Conservation (phyloP, 1,140 invertebrate species). For the Elymnias hypermnestra region DNA sequence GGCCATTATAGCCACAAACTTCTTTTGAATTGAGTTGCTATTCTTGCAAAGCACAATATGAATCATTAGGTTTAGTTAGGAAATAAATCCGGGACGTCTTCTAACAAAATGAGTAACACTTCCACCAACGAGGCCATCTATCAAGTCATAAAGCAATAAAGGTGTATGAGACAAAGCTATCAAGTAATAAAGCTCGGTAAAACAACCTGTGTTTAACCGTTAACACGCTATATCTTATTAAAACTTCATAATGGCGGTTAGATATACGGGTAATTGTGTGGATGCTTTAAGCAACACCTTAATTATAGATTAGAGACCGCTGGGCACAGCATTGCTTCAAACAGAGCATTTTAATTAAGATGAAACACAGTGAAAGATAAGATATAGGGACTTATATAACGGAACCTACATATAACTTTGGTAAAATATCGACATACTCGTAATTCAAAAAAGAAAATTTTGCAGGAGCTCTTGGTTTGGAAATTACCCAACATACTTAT, state of each 20-base stretch:
- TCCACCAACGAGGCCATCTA: not conserved
- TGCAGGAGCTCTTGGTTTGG: too few relatives aligned
- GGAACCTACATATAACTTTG: not conserved
- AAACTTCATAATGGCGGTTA: slow-evolving; percentile 16
- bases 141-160: not conserved
- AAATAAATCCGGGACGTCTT: too few relatives aligned
- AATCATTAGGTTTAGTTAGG: too few relatives aligned
- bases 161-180: not conserved
- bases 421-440: too few relatives aligned
- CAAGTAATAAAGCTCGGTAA: not conserved
- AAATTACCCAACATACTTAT: too few relatives aligned
- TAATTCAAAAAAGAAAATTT: too few relatives aligned
- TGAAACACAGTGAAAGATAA: slow-evolving; percentile 5
- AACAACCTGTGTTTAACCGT: not conserved
- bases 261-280: slow-evolving; percentile 11
- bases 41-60: too few relatives aligned
- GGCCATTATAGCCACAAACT: too few relatives aligned
- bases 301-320: slow-evolving; percentile 19
- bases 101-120: too few relatives aligned
- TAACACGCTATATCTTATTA: slow-evolving; percentile 12
- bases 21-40: too few relatives aligned
- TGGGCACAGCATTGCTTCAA: slow-evolving; percentile 13
- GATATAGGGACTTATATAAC: not conserved
- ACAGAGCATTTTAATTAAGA: slow-evolving; percentile 1
- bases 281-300: slow-evolving; percentile 16